Evolutionary conservation across 2,113 vertebrate species (phyloP).

Genomic region (Oceanites oceanicus): DNA sequence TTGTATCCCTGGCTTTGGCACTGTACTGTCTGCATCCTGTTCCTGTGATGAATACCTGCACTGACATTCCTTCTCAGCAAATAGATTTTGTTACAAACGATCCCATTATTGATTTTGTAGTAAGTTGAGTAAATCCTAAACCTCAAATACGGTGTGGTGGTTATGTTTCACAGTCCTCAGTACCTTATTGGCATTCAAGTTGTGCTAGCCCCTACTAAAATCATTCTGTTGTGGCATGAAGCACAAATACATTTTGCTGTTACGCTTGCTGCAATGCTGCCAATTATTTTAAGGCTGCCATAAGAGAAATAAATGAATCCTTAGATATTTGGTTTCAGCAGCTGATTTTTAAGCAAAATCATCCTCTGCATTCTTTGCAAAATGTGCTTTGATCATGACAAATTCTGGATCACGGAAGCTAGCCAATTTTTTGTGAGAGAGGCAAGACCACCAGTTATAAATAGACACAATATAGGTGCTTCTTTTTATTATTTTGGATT

Average conservation of each 20-base stretch:
- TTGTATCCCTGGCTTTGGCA: conserved; percentile 14
- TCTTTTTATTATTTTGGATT: conserved; percentile 16
- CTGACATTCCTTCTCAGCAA: conserved; percentile 41
- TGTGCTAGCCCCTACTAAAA: conserved; percentile 16
- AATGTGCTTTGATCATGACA: background rate
- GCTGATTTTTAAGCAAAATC: conserved; percentile 30
- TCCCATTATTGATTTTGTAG: conserved; percentile 51
- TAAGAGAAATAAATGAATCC: conserved; percentile 9
- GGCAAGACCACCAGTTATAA: background rate
- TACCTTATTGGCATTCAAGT: conserved; percentile 18
- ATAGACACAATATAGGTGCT: background rate
- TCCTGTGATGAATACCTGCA: background rate
- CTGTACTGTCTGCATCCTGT: background rate
- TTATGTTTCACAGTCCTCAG: conserved; percentile 42
- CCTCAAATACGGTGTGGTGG: background rate
- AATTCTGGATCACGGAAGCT: background rate
- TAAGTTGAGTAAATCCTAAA: conserved; percentile 53
- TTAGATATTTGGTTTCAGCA: conserved; percentile 17
- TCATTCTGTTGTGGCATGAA: conserved; percentile 17
- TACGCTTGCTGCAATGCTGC: background rate
- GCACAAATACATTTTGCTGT: conserved; percentile 34
- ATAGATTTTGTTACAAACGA: conserved; percentile 45
- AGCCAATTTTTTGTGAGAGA: background rate
- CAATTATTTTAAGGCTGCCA: conserved; percentile 45
- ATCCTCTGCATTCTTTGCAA: conserved; percentile 20